Percentiles rank a stretch among this genome's conserved stretches.
These are phyloP conservation scores for Hylomyscus alleni DNA, from an alignment of 2,797 vertebrate species.

Conservation along the genomic window DNA sequence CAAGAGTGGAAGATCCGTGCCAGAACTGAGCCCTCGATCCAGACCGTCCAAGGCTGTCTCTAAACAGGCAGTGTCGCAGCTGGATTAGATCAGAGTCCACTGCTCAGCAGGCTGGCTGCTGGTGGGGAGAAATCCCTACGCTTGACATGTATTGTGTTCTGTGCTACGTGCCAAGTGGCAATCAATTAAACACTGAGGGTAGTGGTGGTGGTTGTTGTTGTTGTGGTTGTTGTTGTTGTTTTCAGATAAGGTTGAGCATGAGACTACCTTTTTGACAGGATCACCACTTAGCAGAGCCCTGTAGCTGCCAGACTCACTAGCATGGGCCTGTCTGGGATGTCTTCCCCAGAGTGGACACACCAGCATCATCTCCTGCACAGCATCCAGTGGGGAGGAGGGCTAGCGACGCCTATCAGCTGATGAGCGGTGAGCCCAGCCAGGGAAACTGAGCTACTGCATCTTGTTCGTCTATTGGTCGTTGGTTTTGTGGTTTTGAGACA, in stretches of 20 bases:
- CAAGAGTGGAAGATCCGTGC: too few relatives aligned
- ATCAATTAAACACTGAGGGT: not conserved
- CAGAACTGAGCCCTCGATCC: not conserved
- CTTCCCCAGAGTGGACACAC: not conserved
- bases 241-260: not conserved
- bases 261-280: not conserved
- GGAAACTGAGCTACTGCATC: too few relatives aligned
- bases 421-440: not conserved
- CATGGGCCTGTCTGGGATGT: not conserved
- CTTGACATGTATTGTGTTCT: not conserved
- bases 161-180: not conserved
- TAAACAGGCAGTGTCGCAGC: not conserved
- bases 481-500: not conserved
- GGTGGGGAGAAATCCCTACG: not conserved
- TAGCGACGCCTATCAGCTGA: not conserved
- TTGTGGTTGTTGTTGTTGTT: not conserved
- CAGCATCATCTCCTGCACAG: accelerated
- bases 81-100: not conserved
- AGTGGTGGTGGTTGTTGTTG: too few relatives aligned
- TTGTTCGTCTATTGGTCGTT: too few relatives aligned
- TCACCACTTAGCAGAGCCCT: not conserved
- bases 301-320: not conserved
- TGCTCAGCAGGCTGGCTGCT: not conserved
- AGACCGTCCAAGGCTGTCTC: not conserved
- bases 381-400: not conserved